Percentiles rank a stretch among this genome's conserved stretches.
phyloP scores from a whole-genome alignment of 2,888 invertebrate species.

The Platypus cylindrus region DNA sequence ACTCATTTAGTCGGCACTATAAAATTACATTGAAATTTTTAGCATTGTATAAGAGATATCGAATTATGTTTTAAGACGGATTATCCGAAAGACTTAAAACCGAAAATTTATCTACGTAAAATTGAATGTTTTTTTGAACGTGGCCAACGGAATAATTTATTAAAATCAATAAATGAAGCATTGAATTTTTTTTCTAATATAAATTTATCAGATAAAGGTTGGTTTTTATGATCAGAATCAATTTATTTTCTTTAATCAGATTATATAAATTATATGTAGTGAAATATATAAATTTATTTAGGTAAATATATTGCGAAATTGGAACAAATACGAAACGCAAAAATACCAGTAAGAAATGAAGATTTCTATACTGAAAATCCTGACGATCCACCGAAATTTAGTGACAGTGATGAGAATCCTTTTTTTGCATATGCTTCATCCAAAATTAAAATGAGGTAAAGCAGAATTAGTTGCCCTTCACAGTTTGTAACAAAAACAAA shows the following conservation, averaged over 20 bases:
- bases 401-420: slow-evolving; percentile 38
- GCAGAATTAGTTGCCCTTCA: slow-evolving; percentile 1
- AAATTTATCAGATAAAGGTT: slow-evolving; percentile 23
- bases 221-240: neutral
- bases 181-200: slow-evolving; percentile 19
- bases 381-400: slow-evolving; percentile 34
- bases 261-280: no score
- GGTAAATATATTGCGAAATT: slow-evolving; percentile 25
- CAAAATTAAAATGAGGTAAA: slow-evolving; percentile 37
- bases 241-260: neutral
- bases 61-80: slow-evolving; percentile 44
- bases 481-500: neutral
- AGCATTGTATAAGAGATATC: slow-evolving; percentile 54
- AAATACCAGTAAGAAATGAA: slow-evolving; percentile 17
- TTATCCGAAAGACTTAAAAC: slow-evolving; percentile 47
- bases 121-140: slow-evolving; percentile 51
- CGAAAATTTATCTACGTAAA: slow-evolving; percentile 53
- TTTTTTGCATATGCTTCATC: slow-evolving; percentile 43
- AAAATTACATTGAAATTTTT: slow-evolving; percentile 16
- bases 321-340: slow-evolving; percentile 24
- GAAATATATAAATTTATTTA: slow-evolving; percentile 10
- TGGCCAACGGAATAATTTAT: slow-evolving; percentile 22
- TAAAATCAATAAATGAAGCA: slow-evolving; percentile 23
- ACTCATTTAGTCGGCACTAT: neutral
- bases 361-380: slow-evolving; percentile 20